Base-by-base conservation (phyloP, 2,797 vertebrate genomes). In the Artibeus jamaicensis region DNA sequence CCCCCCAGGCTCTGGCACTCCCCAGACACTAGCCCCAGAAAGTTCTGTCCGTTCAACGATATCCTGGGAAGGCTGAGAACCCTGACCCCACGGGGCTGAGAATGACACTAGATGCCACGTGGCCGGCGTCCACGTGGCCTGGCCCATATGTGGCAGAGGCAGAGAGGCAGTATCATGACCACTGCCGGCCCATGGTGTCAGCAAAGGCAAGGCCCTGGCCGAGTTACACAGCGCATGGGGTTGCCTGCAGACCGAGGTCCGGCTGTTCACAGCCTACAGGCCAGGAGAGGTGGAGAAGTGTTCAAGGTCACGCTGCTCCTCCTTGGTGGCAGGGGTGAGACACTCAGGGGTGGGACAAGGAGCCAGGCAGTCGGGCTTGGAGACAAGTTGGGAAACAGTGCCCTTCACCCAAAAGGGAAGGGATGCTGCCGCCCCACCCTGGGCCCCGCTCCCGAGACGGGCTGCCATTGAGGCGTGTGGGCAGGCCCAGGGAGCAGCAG, bases 161-260 rank as follows among this genome's bases (percentile, higher is more conserved):
- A 4, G 53, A 57, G 26, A 77, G 14, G 71, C 10, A 1, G 18
- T n/a, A 9, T 32, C 65, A 0, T 0, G 18, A 21, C n/a, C 4
- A 0, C 8, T 8, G 0, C 12, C 26, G 0, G 50, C 26, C 48
- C 39, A 18, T 0, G 9, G 29, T 57, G 32, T 8, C 44, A 24
- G 55, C 59, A 26, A 2, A 15, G 7, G 34, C 21, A 1, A n/a
- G 50, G 24, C 59, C 82, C 22, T 0, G 5, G 65, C 86, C 3
- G 3, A 3, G 8, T 26, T 18, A 1, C 21, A 44, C 37, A 1
- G 15, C 3, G 1, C 16, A 0, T 2, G 0, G 53, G 19, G 0
- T 37, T 9, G 8, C 67, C 44, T 3, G 34, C 29, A 39, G 24
- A 15, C 6, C 0, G 3, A 48, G 18, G 21, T n/a, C 57, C 42